Base-by-base conservation (phyloP, 30 jellyfish, hydroid and myxozoan species). In the Turritopsis dohrnii region DNA sequence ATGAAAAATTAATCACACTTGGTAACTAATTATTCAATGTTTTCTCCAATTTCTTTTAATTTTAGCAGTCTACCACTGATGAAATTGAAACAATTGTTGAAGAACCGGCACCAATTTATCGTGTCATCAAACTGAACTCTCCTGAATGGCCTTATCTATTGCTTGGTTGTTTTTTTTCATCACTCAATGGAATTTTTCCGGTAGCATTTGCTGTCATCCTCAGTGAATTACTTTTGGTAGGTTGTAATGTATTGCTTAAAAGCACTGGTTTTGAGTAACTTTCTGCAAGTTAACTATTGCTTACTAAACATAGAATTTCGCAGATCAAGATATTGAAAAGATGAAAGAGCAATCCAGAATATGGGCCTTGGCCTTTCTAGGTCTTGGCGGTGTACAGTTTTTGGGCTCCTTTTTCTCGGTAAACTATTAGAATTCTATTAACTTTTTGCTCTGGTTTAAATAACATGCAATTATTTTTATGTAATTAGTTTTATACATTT, bases 151-250 rank as follows among this genome's bases (percentile, higher is more conserved):
- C 95, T 16, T 94, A 86, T 65, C 25, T 89, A 80, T 65, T 88
- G 19, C 27, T 81, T 71, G 96, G 96, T 8, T 73, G 83, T 28
- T 54, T 87, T 22, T 87, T 91, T 54, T 85, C 95, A 24, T 92
- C 96, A 13, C 82, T 94, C 66, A 96, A 86, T 80, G 99, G 99
- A 0, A 96, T 95, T 16, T 89, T 94, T 75, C 99, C 99, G n/a
- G 99, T 94, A 52, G 89, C 66, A 18, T 94, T 94, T 77, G 99
- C 99, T 54, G 74, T 94, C 75, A 94, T 94, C 52, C 90, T 94
- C 54, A 89, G 97, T 84, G 97, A 94, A 76, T 82, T 94, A 72
- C 86, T 94, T 22, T 71, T 75, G 95, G 99, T 94, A 79, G 65
- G 54, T n/a, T 41, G n/a, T n/a, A n/a, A n/a, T n/a, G n/a, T n/a